A percentile compares a stretch with the other conserved stretches of the same genome.
These are phyloP conservation scores for Tolmerus cingulatus DNA, from an alignment of 2,888 invertebrate species.

Conservation along the genomic window DNA sequence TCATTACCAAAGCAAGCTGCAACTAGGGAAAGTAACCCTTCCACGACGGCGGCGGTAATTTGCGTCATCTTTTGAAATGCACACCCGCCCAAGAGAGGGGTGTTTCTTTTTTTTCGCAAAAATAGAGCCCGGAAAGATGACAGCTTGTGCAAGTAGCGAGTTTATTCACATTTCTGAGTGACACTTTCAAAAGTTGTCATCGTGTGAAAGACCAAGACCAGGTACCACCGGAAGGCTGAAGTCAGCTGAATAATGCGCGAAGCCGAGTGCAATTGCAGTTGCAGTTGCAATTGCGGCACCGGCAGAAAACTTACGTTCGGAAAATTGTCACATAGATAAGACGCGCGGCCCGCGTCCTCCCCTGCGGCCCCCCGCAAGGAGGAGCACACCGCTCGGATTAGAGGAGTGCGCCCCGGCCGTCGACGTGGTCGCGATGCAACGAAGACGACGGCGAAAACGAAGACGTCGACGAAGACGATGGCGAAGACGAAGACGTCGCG, in stretches of 20 bases:
- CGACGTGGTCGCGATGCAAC: neutral
- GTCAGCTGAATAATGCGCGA: neutral
- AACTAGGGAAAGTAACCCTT: neutral
- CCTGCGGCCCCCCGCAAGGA: neutral
- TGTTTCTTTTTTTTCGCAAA: neutral
- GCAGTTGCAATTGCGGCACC: neutral
- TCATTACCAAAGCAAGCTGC: neutral
- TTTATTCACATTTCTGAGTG: slow-evolving; percentile 12
- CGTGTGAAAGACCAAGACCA: neutral
- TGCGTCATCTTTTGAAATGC: neutral
- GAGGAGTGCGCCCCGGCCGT: neutral
- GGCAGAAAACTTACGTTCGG: neutral
- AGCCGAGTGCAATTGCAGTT: neutral
- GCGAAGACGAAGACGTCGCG: neutral
- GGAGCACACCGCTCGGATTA: neutral
- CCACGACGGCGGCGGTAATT: neutral
- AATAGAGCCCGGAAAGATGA: neutral
- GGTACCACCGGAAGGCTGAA: slow-evolving; percentile 13
- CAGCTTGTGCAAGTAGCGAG: neutral
- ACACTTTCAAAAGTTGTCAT: slow-evolving; percentile 11
- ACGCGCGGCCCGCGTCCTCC: neutral
- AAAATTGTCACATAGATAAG: slow-evolving; percentile 23
- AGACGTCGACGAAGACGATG: neutral
- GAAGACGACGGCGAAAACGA: no score
- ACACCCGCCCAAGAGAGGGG: neutral